Conservation (phyloP, 2,888 invertebrate genomes). For the Rhingia rostrata region DNA sequence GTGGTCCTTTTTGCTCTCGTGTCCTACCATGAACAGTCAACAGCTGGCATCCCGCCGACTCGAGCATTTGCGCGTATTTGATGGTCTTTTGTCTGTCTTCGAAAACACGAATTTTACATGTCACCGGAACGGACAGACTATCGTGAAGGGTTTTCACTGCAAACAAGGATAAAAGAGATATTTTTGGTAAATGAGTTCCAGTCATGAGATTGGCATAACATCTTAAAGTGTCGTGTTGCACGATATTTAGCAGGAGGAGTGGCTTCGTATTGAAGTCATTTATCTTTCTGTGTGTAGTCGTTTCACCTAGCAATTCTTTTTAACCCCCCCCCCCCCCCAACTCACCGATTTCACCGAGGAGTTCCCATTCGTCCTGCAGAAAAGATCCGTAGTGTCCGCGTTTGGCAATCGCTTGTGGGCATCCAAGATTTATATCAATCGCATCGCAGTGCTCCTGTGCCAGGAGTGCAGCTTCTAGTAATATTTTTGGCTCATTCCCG, state of each 20-base stretch:
- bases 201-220: conserved; percentile 38
- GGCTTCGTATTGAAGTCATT: conserved; percentile 45
- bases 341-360: conserved; percentile 91
- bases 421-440: conserved; percentile 98
- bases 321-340: conserved; percentile 1
- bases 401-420: conserved; percentile 98
- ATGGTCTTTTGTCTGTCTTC: conserved; percentile 93
- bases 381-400: conserved; percentile 98
- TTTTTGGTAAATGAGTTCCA: conserved; percentile 37
- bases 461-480: conserved; percentile 93
- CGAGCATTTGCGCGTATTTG: conserved; percentile 96
- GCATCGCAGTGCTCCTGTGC: conserved; percentile 96
- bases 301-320: conserved; percentile 41
- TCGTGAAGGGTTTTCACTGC: conserved; percentile 88
- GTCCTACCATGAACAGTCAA: conserved; percentile 98
- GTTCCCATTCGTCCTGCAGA: conserved; percentile 97
- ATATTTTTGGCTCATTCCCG: conserved; percentile 94
- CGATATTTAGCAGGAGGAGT: conserved; percentile 53
- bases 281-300: conserved; percentile 10
- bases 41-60: conserved; percentile 94
- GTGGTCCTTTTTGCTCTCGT: conserved; percentile 96
- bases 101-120: conserved; percentile 97
- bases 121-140: conserved; percentile 93
- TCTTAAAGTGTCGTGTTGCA: conserved; percentile 60
- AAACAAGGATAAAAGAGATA: conserved; percentile 78